Conservation (phyloP, 2,113 vertebrate genomes). For the Malaclemys terrapin region DNA sequence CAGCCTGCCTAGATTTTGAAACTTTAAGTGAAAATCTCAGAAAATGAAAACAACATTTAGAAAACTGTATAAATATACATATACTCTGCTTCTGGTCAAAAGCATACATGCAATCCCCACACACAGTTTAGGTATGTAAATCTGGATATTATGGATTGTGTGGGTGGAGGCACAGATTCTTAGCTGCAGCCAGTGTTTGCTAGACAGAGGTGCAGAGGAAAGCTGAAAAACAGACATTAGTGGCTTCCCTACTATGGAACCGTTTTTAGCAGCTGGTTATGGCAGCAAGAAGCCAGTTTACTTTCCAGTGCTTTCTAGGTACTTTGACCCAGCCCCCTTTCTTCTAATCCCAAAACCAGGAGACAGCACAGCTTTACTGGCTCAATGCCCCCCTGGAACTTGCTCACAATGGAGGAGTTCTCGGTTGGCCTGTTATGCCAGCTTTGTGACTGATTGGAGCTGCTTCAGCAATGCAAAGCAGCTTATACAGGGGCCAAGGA, state of each 20-base stretch:
- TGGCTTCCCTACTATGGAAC: not conserved
- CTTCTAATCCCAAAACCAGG: not conserved
- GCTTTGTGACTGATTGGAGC: not conserved
- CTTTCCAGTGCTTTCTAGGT: not conserved
- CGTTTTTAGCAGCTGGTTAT: not conserved
- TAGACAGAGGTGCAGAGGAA: not conserved
- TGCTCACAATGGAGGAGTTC: not conserved
- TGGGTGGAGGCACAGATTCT: not conserved
- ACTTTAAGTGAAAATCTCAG: not conserved
- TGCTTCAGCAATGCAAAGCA: not conserved
- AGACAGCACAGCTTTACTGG: not conserved
- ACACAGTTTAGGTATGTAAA: not conserved
- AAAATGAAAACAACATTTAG: not conserved
- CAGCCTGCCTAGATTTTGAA: conserved; percentile 15
- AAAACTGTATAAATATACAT: not conserved
- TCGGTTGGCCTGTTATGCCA: not conserved
- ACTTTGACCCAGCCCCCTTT: not conserved
- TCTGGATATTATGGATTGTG: not conserved
- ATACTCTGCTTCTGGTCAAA: not conserved
- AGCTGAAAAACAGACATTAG: not conserved
- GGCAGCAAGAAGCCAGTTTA: not conserved
- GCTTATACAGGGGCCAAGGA: not conserved
- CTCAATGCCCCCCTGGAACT: not conserved
- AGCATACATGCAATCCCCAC: not conserved
- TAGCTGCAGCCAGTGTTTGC: not conserved